Base-by-base conservation (phyloP, 2,113 vertebrate genomes). In the Xenus cinereus region DNA sequence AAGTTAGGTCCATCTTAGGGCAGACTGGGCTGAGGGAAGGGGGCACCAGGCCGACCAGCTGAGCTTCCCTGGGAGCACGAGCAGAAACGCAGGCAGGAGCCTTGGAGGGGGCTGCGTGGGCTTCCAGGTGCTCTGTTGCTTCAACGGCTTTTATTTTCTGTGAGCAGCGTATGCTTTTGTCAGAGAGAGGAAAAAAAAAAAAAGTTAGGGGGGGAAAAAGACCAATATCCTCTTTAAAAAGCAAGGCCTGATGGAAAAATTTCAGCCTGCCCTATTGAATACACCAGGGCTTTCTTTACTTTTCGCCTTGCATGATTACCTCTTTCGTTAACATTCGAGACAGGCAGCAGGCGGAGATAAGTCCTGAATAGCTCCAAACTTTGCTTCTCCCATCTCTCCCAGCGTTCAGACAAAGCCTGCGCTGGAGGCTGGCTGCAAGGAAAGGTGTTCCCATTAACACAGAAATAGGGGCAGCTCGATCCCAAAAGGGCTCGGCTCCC, bases 241-340 rank as follows among this genome's bases (percentile, higher is more conserved):
- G 71, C 50, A 74, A 74, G 13, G 18, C 10, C 33, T 3, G 2
- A 63, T 72, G 19, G 60, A 94, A 75, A 95, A 67, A 37, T n/a
- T 92, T 68, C 51, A 72, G 30, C 64, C 56, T 51, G 39, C 11
- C 67, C 50, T 87, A 23, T 15, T 90, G 63, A 94, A 80, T 56
- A 84, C 60, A 78, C 35, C 12, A 56, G 30, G 48, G 56, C 53
- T 75, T 83, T 66, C 88, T 95, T 90, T 83, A 54, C 33, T 88
- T 91, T 96, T 64, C 77, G 79, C 59, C 46, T 93, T 80, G 64
- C 41, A 64, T 69, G 75, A 86, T 85, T 95, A 80, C 46, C 16
- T 93, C 63, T 90, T 87, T 48, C 0, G 0, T 89, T 86, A 95
- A 71, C 43, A 90, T 84, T 88, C 2, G 0, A 79, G 87, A 74